Base-by-base conservation (phyloP, 2,113 vertebrate genomes). In the Protobothrops mucrosquamatus region DNA sequence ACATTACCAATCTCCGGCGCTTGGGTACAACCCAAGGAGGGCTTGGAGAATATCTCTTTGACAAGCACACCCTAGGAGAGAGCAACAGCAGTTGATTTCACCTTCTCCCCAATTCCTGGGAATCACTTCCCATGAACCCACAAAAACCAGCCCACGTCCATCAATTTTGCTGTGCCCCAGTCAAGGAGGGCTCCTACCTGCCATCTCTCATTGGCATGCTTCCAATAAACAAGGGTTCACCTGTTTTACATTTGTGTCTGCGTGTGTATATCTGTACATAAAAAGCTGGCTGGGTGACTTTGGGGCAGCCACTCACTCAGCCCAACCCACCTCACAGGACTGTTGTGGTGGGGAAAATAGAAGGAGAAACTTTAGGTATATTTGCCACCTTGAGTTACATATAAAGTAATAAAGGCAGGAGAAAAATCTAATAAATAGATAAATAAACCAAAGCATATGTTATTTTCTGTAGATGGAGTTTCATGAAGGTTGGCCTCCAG, bases 1-100 rank as follows among this genome's bases (percentile, higher is more conserved):
- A 98, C 69, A 95, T 98, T 95, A 95, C 97, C 95, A 98, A 98
- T 95, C 97, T 98, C 88, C 95, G 94, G 18, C 97, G 97, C 85
- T 97, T 98, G 96, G 98, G 96, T 0, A 91, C 97, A 85, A 54
- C 89, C n/a, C 23, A 95, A 0, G 87, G 93, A 0, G 96, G 96
- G 1, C 91, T 95, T 2, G 95, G 94, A 9, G 97, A 96, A 88
- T 97, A 97, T 93, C 96, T 97, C 91, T 97, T 97, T 0, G 97
- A 97, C 93, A 96, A 95, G 55, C 95, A 95, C 94, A 97, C 96
- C 93, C 0, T 97, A 87, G 95, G 14, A 18, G 64, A 95, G 54
- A 95, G 97, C 91, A 98, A 97, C 95, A 95, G 97, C 95, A 95
- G 94, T 91, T 94, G 88, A 95, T 4, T 57, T 43, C 34, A 43